Base-by-base conservation (phyloP, 2,797 vertebrate species). In the Remorina albescens region DNA sequence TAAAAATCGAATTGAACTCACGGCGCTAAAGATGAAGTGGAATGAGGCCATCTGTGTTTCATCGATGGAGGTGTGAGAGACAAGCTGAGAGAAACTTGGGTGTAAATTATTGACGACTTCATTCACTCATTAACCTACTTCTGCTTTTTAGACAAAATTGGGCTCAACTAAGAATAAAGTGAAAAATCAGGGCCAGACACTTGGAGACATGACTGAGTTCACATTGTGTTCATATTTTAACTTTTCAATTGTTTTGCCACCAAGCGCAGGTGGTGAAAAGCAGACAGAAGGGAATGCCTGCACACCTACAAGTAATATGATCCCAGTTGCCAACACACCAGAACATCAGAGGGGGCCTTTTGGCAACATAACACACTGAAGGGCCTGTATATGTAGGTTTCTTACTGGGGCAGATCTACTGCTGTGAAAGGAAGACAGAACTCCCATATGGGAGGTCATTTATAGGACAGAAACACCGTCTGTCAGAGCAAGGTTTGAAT, bases 71-170 rank as follows among this genome's bases (percentile, higher is more conserved):
- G 50, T 79, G 49, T 57, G 58, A 59, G 3, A 7, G 58, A 46
- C 32, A 60, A 49, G 16, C 57, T 12, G 39, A 61, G 34, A 44
- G 39, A 68, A 85, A 71, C 54, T 77, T 72, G 55, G 54, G 68
- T 74, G 63, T 88, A 75, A 84, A 84, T 88, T 91, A 90, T 90
- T 90, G 88, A 87, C 39, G 46, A 78, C 71, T 87, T 21, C 23
- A 58, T 50, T 91, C 18, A 8, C 41, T 44, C 85, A 88, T 87
- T 85, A 86, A 83, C 85, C 86, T 84, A 87, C 84, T 91, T 87
- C 71, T 79, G 60, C 81, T 87, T 66, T 86, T 88, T 78, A 42
- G 66, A 78, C 71, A 53, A 81, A 86, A 84, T 86, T 82, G 83
- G 82, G 55, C 41, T 75, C 75, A 80, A 86, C 83, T 83, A 80